A percentile compares a stretch with the other conserved stretches of the same genome.
Evolutionary conservation across 1,140 invertebrate species (phyloP).

Genomic region (Bombus consobrinus): DNA sequence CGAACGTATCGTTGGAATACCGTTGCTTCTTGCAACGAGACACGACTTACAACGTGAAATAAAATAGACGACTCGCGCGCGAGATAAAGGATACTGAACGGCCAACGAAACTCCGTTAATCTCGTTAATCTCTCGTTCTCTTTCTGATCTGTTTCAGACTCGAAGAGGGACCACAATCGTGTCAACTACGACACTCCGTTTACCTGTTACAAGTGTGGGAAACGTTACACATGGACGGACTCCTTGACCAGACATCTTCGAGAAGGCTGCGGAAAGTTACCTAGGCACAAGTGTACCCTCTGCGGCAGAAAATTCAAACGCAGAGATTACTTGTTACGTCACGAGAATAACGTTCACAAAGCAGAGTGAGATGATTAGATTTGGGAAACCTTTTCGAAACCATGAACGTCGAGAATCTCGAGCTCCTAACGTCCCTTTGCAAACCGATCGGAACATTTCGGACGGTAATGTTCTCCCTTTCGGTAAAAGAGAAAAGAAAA

Average conservation of each 20-base stretch:
- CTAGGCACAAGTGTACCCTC: conserved; percentile 66
- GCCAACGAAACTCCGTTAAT: conserved; percentile 11
- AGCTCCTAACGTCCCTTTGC: neutral
- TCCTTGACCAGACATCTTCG: conserved; percentile 85
- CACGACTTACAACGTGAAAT: neutral
- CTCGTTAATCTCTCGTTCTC: conserved; percentile 47
- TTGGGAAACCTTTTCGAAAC: too few relatives aligned
- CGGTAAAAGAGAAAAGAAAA: neutral
- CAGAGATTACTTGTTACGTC: conserved; percentile 68
- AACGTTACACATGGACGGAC: conserved; percentile 85
- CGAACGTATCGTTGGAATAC: neutral
- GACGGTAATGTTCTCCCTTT: neutral
- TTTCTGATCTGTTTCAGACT: conserved; percentile 69
- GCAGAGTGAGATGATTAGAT: conserved; percentile 12
- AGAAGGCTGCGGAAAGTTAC: conserved; percentile 83
- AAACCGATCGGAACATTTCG: neutral
- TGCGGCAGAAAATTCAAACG: conserved; percentile 70
- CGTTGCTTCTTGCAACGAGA: neutral
- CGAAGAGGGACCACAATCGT: conserved; percentile 59
- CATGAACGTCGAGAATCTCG: neutral
- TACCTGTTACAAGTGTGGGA: conserved; percentile 84
- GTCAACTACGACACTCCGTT: conserved; percentile 79
- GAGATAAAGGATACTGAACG: neutral
- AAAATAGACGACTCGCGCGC: neutral
- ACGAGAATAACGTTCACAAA: conserved; percentile 68